phyloP scores from a whole-genome alignment of 2,888 invertebrate genomes.

The Cantharis lateralis region DNA sequence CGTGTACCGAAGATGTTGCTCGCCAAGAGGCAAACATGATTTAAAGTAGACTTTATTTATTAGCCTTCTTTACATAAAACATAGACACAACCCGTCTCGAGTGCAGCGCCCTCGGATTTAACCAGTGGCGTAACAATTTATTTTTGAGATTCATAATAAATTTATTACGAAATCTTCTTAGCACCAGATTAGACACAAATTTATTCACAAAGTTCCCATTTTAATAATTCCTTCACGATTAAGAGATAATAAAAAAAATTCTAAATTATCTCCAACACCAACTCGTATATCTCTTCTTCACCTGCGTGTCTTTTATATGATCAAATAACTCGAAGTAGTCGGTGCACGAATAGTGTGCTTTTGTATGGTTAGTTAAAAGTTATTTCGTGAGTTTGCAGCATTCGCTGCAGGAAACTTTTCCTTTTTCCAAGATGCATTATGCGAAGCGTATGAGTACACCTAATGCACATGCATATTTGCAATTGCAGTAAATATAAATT shows the following conservation, averaged over 20 bases:
- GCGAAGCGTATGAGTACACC: conserved; percentile 2
- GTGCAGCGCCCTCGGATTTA: conserved; percentile 51
- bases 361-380: conserved; percentile 17
- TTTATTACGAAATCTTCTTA: neutral
- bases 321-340: conserved; percentile 10
- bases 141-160: neutral
- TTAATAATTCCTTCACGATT: neutral
- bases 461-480: neutral
- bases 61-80: conserved; percentile 54
- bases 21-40: conserved; percentile 52
- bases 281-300: conserved; percentile 1
- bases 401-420: conserved; percentile 20
- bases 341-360: conserved; percentile 9
- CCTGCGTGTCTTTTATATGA: conserved; percentile 7
- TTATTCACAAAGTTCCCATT: neutral
- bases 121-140: conserved; percentile 44
- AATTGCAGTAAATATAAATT: neutral
- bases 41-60: conserved; percentile 54
- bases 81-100: conserved; percentile 50
- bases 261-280: neutral
- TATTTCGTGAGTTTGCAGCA: conserved; percentile 21
- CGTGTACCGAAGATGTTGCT: conserved; percentile 50
- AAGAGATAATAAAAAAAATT: neutral
- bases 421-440: conserved; percentile 10
- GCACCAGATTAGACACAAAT: neutral